phyloP scores from a whole-genome alignment of 2,113 vertebrate species.

The human (Homo sapiens) region DNA sequence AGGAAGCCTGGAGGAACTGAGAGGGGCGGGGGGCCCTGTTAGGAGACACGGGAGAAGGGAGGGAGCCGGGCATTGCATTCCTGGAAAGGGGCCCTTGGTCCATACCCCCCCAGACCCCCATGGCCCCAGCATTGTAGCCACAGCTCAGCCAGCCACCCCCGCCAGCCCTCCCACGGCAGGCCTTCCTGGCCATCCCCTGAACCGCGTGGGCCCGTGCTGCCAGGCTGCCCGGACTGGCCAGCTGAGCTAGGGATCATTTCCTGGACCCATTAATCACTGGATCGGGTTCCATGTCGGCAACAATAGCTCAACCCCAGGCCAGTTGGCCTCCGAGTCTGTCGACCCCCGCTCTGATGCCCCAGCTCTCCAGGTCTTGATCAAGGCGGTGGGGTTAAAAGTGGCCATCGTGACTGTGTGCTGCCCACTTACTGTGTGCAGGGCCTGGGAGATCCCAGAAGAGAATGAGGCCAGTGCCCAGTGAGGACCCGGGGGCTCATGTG shows the following conservation, averaged over 20 bases:
- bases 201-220: rapidly evolving
- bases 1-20: background rate
- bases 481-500: rapidly evolving
- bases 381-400: background rate
- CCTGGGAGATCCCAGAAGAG: background rate
- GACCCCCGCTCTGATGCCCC: rapidly evolving
- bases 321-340: rapidly evolving
- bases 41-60: no score
- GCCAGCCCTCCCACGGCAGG: background rate
- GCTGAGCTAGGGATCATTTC: background rate
- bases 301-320: background rate
- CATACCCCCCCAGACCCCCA: rapidly evolving
- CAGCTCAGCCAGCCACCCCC: no score
- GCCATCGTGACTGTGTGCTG: rapidly evolving
- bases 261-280: background rate
- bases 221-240: background rate
- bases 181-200: background rate
- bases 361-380: background rate
- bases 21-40: rapidly evolving
- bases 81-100: background rate
- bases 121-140: rapidly evolving
- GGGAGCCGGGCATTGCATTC: rapidly evolving
- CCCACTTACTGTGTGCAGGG: background rate
- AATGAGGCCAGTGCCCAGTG: rapidly evolving
- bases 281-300: rapidly evolving